Conservation (phyloP, 2,113 vertebrate genomes). For the Corythaeola cristata region DNA sequence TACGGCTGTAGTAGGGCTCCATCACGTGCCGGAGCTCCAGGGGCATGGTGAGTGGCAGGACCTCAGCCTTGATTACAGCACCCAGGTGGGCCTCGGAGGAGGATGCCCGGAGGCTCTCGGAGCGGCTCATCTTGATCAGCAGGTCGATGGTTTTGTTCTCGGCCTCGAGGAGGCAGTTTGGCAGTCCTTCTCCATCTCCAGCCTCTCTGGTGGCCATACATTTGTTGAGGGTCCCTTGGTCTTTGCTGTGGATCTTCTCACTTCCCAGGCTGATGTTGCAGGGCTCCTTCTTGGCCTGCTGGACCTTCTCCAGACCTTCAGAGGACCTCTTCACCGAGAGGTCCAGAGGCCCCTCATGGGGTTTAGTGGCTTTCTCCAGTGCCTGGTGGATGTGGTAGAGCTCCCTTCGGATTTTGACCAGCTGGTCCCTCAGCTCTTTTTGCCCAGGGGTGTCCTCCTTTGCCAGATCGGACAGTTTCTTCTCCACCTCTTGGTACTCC, state of each 20-base stretch:
- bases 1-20: conserved; percentile 79
- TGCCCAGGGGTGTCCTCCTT: conserved; percentile 82
- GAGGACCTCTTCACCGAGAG: conserved; percentile 86
- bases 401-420: conserved; percentile 90
- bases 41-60: conserved; percentile 66
- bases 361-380: conserved; percentile 78
- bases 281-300: conserved; percentile 50
- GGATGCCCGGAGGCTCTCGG: neutral
- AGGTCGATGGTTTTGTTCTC: conserved; percentile 84
- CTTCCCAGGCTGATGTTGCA: neutral
- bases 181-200: neutral
- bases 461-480: conserved; percentile 81
- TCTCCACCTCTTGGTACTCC: conserved; percentile 89
- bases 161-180: conserved; percentile 66
- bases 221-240: neutral
- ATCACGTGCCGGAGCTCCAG: conserved; percentile 63
- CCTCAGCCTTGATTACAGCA: conserved; percentile 72
- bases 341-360: conserved; percentile 86
- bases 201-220: neutral
- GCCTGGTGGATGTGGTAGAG: conserved; percentile 91
- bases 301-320: conserved; percentile 15
- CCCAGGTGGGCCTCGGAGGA: conserved; percentile 11
- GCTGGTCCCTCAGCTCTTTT: conserved; percentile 87
- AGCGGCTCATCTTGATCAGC: conserved; percentile 82
- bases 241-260: conserved; percentile 9